A percentile compares a stretch with the other conserved stretches of the same genome.
Evolutionary conservation across 1,140 invertebrate species (phyloP).

Genomic region (Sycophila sp.): DNA sequence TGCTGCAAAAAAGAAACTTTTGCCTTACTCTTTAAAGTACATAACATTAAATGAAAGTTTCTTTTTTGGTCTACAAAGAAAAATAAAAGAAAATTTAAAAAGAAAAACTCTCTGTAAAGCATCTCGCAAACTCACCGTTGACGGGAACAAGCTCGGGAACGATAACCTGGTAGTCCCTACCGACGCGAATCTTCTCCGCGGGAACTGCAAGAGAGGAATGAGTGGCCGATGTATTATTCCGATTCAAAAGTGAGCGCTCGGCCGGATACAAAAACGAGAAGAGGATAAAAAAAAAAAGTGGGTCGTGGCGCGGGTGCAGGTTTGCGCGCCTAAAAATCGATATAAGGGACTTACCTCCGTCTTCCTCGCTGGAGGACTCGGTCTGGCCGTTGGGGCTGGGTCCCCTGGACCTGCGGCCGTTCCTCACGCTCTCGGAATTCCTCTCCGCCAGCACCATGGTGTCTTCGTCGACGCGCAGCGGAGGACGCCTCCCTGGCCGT

Average conservation of each 20-base stretch:
- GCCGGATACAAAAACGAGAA: neutral
- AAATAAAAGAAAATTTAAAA: conserved; percentile 5
- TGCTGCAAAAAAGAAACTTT: no score
- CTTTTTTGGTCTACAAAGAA: neutral
- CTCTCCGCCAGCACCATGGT: conserved; percentile 90
- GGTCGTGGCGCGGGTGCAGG: neutral
- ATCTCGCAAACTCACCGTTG: conserved; percentile 66
- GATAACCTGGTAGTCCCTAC: conserved; percentile 91
- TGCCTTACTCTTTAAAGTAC: no score
- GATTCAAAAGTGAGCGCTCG: no score
- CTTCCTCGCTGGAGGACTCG: conserved; percentile 82
- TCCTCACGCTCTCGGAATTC: conserved; percentile 81
- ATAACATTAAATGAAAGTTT: no score
- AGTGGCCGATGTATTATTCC: no score
- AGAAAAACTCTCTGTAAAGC: no score
- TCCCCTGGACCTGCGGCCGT: conserved; percentile 86
- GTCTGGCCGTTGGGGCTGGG: conserved; percentile 89
- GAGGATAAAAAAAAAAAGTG: conserved; percentile 2
- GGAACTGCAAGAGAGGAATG: conserved; percentile 65
- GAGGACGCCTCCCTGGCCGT: no score
- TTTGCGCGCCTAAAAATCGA: no score
- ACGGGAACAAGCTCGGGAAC: conserved; percentile 80
- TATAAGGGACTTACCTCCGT: conserved; percentile 73
- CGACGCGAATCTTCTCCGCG: conserved; percentile 93
- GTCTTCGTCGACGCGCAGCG: no score